Evolutionary conservation across 2,888 invertebrate genomes (phyloP), one percentile per base, ranked within the genome.

Genomic region (Spodoptera picta): DNA sequence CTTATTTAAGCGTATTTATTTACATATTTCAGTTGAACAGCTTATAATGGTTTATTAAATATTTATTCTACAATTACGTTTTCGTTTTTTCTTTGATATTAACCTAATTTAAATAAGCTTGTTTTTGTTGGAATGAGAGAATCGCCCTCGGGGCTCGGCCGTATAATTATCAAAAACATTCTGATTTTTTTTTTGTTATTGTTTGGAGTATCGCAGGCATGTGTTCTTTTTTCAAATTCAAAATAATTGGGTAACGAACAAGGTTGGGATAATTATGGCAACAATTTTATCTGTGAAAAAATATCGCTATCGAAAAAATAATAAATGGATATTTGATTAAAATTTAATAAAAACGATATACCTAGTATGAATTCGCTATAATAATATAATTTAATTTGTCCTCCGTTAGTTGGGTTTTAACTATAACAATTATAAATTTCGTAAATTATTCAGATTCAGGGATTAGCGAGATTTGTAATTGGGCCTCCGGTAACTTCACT

Each of bases 31-130:
- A 46, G 41, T 51, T 4, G 19, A 55, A 45, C 42, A 46, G 52
- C 47, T 69, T 56, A 56, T 61, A 56, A 53, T 61, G 12, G 60
- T 58, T 27, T 58, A 51, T 58, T 49, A 24, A 54, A 60, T 68
- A 41, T 58, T 68, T 57, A 4, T n/a, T 52, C 9, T 24, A 58
- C 48, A 52, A 56, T 65, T 43, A 59, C 24, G 24, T 50, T 51
- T 58, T 61, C n/a, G 11, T n/a, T 6, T 43, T 46, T 52, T 47
- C 46, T 72, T 62, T 58, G 43, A 36, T 51, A 53, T 7, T 12
- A 5, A 36, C n/a, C 2, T 52, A 48, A 55, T 54, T 70, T 51
- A 23, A 57, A 48, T 44, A 6, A 57, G 19, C n/a, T 44, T 50
- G n/a, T 36, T 57, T 44, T 54, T 57, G 19, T 24, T 19, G 10